Base-by-base conservation (phyloP, 2,113 vertebrate species). In the Penelope pileata region DNA sequence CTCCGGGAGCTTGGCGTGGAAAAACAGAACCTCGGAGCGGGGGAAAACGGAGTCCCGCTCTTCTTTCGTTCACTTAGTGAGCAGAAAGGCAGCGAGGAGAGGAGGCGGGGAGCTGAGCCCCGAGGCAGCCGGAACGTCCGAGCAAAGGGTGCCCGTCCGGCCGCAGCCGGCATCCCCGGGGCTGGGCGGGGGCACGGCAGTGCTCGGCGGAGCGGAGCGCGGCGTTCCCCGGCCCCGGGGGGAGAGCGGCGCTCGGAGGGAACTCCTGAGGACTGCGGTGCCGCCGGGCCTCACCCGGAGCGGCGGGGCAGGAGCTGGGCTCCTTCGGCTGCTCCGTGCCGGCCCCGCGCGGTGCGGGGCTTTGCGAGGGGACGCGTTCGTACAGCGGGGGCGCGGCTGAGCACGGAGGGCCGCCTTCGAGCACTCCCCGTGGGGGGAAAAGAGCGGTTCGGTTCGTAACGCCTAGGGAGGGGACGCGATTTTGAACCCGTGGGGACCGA, bases 51-150 rank as follows among this genome's bases (percentile, higher is more conserved):
- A 14, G 7, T 24, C 47, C 54, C 43, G 8, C 54, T 80, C 19
- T 12, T 22, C 43, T 1, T n/a, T 6, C 48, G 0, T 0, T 26
- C 9, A 15, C 5, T 42, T 11, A 18, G 3, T 4, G 38, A 4
- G 30, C 18, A 26, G 24, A 12, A 16, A 66, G 48, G 47, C 47
- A 16, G 42, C 30, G 56, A 54, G 53, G 53, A 54, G 53, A 30
- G 53, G 29, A 54, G 29, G 53, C 53, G 29, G 48, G 45, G 67
- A 59, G 34, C 58, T 9, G 88, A 16, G 8, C 27, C 8, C 53
- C 23, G n/a, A 64, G 21, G 32, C 43, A 15, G 72, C 34, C 4
- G 27, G 1, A 6, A 10, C 5, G 21, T 47, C 9, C 6, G 10
- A 26, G 18, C 8, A 0, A 27, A 11, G 8, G 10, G 30, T 22